Evolutionary conservation across 2,888 invertebrate genomes (phyloP).

Genomic region (Azorinus chamasolen): DNA sequence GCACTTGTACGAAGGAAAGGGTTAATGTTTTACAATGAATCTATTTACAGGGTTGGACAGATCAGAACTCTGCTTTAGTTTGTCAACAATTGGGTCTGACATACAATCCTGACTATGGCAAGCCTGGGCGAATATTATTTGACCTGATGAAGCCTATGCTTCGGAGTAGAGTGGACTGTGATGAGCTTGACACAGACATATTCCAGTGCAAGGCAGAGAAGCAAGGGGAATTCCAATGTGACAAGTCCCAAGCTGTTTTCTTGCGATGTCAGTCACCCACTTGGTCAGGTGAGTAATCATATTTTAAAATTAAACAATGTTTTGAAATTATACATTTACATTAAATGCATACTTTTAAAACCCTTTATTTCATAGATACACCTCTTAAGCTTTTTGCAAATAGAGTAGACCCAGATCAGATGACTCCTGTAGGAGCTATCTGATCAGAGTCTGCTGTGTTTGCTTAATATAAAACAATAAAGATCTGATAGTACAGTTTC

Average conservation of each 20-base stretch:
- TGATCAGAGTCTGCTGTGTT: no score
- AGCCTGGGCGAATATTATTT: constrained; percentile 89
- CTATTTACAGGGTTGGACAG: constrained; percentile 93
- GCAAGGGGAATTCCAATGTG: constrained; percentile 89
- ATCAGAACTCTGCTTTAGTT: constrained; percentile 95
- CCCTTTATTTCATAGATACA: no score
- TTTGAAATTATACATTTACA: no score
- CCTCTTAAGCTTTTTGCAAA: no score
- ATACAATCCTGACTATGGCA: constrained; percentile 96
- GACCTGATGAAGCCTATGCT: constrained; percentile 87
- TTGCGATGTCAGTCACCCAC: constrained; percentile 86
- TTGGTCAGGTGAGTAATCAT: constrained; percentile 85
- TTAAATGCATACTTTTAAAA: no score
- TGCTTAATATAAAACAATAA: no score
- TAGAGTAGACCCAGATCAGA: no score
- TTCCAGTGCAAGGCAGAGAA: constrained; percentile 92
- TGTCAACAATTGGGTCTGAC: constrained; percentile 98
- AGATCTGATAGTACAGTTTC: no score
- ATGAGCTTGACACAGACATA: constrained; percentile 95
- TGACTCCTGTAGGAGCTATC: no score
- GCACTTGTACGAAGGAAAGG: no score
- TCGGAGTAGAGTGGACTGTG: constrained; percentile 94
- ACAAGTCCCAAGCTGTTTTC: constrained; percentile 82
- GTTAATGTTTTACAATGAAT: not conserved
- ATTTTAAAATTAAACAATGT: no score